Evolutionary conservation across 2,113 vertebrate species (phyloP), one percentile per base, ranked within the genome.

Genomic region (Clarias gariepinus): DNA sequence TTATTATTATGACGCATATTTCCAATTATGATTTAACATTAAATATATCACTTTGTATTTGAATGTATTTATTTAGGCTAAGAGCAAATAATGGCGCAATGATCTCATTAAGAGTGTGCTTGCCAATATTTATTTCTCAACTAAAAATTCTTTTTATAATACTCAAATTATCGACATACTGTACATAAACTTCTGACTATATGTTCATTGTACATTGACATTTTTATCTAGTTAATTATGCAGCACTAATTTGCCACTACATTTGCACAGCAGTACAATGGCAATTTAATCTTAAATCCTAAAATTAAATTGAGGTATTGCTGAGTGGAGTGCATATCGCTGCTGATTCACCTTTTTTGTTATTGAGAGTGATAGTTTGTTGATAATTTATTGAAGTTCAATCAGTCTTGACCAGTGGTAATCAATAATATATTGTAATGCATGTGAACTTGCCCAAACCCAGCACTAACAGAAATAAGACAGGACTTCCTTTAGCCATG

Each of bases 361-460:
- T 66, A 81, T 71, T 79, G 61, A 88, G 90, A 82, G 73, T 28
- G 91, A 88, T 73, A 68, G 85, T 61, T 74, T 76, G 86, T 90
- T 90, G 89, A 92, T 92, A 91, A 92, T 90, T 89, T 89, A 92
- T 92, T 91, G 92, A 91, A 88, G 81, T 76, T 57, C 69, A 88
- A 93, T 93, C 91, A 86, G 90, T 92, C 89, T 90, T 87, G 79
- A 82, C 89, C 58, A 63, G 60, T 81, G 63, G 81, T 90, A 53
- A 93, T 94, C 92, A 93, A 93, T 94, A 94, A 92, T 89, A 90
- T 92, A 92, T 92, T 91, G 92, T 92, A 92, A 93, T 93, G 92
- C 71, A 92, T 94, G 89, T 92, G 90, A 90, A 92, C 91, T 90
- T 93, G 91, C 86, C 90, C 85, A 91, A 91, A 92, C 90, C 89